Conservation (phyloP, 2,113 vertebrate species). For the Sebastes schlegelii region DNA sequence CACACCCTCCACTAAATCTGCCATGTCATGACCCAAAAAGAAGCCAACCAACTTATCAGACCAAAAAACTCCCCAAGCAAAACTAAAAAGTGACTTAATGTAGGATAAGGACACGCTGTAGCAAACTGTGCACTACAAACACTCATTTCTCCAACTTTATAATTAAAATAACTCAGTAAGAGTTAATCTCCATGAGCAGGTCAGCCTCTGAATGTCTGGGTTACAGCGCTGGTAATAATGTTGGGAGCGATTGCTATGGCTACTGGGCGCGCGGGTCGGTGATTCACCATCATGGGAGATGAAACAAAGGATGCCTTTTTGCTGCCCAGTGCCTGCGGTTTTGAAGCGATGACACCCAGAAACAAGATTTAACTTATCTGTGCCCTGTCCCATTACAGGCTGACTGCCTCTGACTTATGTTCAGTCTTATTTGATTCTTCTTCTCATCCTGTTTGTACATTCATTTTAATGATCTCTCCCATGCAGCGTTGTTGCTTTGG, state of each 20-base stretch:
- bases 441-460: neutral
- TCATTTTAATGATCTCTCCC: slow-evolving; percentile 42
- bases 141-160: neutral
- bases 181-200: slow-evolving; percentile 22
- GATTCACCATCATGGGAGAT: slow-evolving; percentile 75
- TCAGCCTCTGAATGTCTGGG: slow-evolving; percentile 20
- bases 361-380: slow-evolving; percentile 52
- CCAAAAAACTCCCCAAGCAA: neutral
- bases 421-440: slow-evolving; percentile 45
- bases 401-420: slow-evolving; percentile 45
- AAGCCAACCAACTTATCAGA: neutral
- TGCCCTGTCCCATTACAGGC: slow-evolving; percentile 13
- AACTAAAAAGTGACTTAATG: neutral
- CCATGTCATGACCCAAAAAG: slow-evolving; percentile 14
- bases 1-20: slow-evolving; percentile 46
- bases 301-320: slow-evolving; percentile 74
- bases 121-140: neutral
- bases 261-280: slow-evolving; percentile 49
- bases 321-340: slow-evolving; percentile 45
- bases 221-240: slow-evolving; percentile 26
- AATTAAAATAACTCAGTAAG: neutral
- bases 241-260: slow-evolving; percentile 66
- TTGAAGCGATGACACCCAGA: slow-evolving; percentile 49
- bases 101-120: neutral
- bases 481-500: slow-evolving; percentile 30